Conservation (phyloP, 2,113 vertebrate genomes). For the Corydoras sp. region DNA sequence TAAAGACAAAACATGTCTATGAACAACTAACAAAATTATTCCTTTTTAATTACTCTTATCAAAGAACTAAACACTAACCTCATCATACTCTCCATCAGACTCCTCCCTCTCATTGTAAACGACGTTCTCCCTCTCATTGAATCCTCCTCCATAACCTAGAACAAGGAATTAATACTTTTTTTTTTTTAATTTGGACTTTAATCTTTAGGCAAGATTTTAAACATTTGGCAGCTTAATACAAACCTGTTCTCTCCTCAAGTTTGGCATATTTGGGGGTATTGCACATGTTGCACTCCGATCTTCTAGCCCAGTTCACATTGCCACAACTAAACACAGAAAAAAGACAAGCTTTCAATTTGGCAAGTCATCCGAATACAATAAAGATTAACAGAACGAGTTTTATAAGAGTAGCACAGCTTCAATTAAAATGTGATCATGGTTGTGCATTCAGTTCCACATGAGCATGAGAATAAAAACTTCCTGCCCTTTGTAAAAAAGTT, state of each 20-base stretch:
- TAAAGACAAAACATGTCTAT: too few species aligned
- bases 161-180: not conserved
- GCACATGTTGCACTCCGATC: constrained; percentile 98
- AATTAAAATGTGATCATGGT: too few species aligned
- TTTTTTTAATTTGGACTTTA: too few species aligned
- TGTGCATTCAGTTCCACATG: too few species aligned
- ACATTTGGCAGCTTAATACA: not conserved
- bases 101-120: constrained; percentile 97
- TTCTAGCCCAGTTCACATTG: constrained; percentile 96
- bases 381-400: not conserved
- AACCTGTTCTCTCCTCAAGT: constrained; percentile 95
- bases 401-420: not conserved
- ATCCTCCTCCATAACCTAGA: constrained; percentile 96
- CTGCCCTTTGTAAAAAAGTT: not conserved
- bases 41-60: not conserved
- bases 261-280: constrained; percentile 98
- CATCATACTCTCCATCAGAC: constrained; percentile 97
- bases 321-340: constrained; percentile 74
- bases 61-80: constrained; percentile 65
- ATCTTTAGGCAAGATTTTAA: too few species aligned
- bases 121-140: constrained; percentile 95
- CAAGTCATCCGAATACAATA: not conserved
- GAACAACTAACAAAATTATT: too few species aligned
- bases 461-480: not conserved
- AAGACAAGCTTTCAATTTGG: not conserved